These are phyloP conservation scores for Tanaodytes sp. DNA, from an alignment of 2,888 invertebrate species.

Conservation along the genomic window DNA sequence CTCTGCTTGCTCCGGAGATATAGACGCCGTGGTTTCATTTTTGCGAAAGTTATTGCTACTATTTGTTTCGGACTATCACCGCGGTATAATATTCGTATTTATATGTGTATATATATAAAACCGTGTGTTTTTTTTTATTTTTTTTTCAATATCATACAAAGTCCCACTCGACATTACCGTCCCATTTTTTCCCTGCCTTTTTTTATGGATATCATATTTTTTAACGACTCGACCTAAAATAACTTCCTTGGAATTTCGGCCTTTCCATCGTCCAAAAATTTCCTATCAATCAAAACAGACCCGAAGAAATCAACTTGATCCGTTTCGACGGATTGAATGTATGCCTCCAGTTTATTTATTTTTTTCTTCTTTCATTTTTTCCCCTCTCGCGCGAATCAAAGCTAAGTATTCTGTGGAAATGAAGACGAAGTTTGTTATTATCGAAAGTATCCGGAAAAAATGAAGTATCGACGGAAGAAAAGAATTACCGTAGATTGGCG, in stretches of 20 bases:
- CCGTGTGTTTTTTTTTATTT: neutral
- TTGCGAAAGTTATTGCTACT: constrained; percentile 49
- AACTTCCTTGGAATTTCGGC: no score
- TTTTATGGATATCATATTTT: no score
- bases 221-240: no score
- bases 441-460: constrained; percentile 51
- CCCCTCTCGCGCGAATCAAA: constrained; percentile 31
- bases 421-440: constrained; percentile 41
- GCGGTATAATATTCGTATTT: constrained; percentile 21
- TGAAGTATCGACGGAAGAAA: constrained; percentile 52
- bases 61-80: constrained; percentile 38
- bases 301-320: no score
- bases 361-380: no score
- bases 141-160: constrained; percentile 1
- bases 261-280: no score
- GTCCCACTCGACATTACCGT: neutral
- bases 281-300: no score
- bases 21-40: constrained; percentile 47
- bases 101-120: constrained; percentile 7
- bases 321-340: no score
- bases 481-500: constrained; percentile 52
- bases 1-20: constrained; percentile 36
- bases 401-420: constrained; percentile 37
- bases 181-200: neutral
- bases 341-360: no score